phyloP scores from a whole-genome alignment of 1,140 invertebrate genomes.

The Danaus plexippus region DNA sequence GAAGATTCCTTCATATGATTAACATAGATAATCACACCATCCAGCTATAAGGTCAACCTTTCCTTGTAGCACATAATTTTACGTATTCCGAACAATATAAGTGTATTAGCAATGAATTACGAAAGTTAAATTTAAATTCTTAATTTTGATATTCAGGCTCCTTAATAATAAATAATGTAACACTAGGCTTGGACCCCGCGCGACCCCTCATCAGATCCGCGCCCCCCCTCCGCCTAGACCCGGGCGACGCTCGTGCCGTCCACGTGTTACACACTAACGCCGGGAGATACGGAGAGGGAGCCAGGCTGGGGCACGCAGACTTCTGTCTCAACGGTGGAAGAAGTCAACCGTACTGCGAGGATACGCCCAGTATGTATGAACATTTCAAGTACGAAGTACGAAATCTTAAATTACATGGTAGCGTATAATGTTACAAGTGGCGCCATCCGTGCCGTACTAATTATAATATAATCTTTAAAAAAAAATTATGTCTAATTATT shows the following conservation, averaged over 20 bases:
- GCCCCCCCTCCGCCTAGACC: slow-evolving; percentile 75
- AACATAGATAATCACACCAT: too few species aligned
- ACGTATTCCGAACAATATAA: too few species aligned
- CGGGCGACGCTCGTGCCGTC: slow-evolving; percentile 80
- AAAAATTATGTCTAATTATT: background rate
- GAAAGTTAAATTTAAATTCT: too few species aligned
- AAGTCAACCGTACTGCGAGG: slow-evolving; percentile 80
- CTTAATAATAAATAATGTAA: background rate
- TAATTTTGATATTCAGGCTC: too few species aligned
- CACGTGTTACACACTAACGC: slow-evolving; percentile 84
- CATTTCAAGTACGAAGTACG: background rate
- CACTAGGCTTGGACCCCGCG: slow-evolving; percentile 79
- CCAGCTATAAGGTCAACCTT: too few species aligned
- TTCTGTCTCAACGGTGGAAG: slow-evolving; percentile 84
- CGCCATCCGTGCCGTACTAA: background rate
- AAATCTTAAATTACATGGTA: too few species aligned
- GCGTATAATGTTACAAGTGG: too few species aligned
- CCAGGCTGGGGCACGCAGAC: slow-evolving; percentile 79
- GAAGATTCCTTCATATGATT: too few species aligned
- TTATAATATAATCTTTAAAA: background rate
- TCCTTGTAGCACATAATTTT: too few species aligned
- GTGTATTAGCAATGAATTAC: too few species aligned
- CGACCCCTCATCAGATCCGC: slow-evolving; percentile 77
- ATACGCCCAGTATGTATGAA: slow-evolving; percentile 74
- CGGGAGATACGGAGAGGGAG: slow-evolving; percentile 80